Percentiles rank a stretch among this genome's conserved stretches.
These are phyloP conservation scores for Drosophila pseudoobscura DNA, from an alignment of 1,140 invertebrate genomes.

Conservation along the genomic window DNA sequence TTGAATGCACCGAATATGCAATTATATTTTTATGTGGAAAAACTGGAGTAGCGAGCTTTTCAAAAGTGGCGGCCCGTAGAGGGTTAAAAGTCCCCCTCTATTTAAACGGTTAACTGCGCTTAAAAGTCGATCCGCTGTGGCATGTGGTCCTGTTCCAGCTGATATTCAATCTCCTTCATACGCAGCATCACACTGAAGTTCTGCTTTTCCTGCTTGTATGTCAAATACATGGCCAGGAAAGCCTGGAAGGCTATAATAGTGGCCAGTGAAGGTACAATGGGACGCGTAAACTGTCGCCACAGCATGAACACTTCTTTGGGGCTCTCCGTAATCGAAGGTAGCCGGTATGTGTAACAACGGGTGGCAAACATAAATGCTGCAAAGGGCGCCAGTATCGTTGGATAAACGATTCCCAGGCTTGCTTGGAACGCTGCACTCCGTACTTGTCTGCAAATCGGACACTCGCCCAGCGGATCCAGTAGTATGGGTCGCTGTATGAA, in stretches of 20 bases:
- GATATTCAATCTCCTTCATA: slow-evolving; percentile 68
- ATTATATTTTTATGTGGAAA: no score
- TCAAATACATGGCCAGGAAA: slow-evolving; percentile 80
- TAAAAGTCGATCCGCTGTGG: slow-evolving; percentile 49
- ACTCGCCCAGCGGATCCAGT: slow-evolving; percentile 72
- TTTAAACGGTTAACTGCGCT: no score
- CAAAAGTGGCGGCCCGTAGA: no score
- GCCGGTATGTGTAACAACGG: slow-evolving; percentile 83
- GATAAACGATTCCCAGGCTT: slow-evolving; percentile 79
- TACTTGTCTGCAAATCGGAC: slow-evolving; percentile 83
- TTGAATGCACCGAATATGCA: no score
- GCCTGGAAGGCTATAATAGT: slow-evolving; percentile 82
- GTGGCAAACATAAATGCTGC: slow-evolving; percentile 84
- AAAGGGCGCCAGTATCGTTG: slow-evolving; percentile 82
- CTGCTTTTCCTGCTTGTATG: slow-evolving; percentile 82
- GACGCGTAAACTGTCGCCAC: slow-evolving; percentile 78
- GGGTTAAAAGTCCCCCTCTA: no score
- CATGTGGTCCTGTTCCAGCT: slow-evolving; percentile 54
- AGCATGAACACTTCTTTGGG: slow-evolving; percentile 82
- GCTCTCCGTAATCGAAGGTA: slow-evolving; percentile 83
- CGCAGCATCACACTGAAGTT: slow-evolving; percentile 74
- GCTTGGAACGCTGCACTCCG: slow-evolving; percentile 82
- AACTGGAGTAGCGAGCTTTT: no score
- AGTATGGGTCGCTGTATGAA: slow-evolving; percentile 80
- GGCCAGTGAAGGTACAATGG: slow-evolving; percentile 76